Evolutionary conservation across 2,797 vertebrate species (phyloP), one percentile per base, ranked within the genome.

Genomic region (Platyrinchus mystaceus): DNA sequence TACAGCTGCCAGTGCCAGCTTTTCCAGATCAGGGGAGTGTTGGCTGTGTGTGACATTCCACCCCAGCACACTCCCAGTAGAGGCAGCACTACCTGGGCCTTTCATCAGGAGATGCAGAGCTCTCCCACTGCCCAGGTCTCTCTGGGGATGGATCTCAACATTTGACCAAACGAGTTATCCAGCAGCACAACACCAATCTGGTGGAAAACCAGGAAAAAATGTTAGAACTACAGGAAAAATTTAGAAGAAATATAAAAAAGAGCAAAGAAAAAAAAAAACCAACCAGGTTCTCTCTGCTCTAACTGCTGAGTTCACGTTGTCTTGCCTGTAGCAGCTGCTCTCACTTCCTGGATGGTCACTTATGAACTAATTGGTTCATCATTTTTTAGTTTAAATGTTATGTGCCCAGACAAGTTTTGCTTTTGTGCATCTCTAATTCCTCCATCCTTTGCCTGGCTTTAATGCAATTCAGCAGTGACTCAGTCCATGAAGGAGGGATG

Each of bases 391-490:
- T 63, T 62, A 80, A 94, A 80, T 58, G 37, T n/a, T 95, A 55
- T 46, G 59, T 92, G 97, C 95, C 95, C 44, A 53, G 91, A 58
- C 97, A 97, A 88, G 98, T 94, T 97, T 88, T 79, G 79, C 86
- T 96, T 96, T 93, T 95, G 88, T 94, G 58, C 30, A 22, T 88
- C 41, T 75, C 49, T 85, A 87, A 95, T 95, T 96, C 93, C 91
- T 93, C 96, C 84, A 94, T 81, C 85, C 93, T 96, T 97, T 97
- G 70, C 93, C 60, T 87, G 91, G 83, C 91, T 97, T 96, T 92
- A 84, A 81, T 28, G 44, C 89, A 96, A 90, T 39, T 86, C 87
- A 89, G 84, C 6, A 12, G 95, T 98, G 97, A 98, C 89, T 97
- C 97, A 97, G 67, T 89, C 30, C 70, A 52, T 15, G n/a, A 89